Conservation (phyloP, 2,797 vertebrate genomes). For the Helicolenus hilgendorfi region DNA sequence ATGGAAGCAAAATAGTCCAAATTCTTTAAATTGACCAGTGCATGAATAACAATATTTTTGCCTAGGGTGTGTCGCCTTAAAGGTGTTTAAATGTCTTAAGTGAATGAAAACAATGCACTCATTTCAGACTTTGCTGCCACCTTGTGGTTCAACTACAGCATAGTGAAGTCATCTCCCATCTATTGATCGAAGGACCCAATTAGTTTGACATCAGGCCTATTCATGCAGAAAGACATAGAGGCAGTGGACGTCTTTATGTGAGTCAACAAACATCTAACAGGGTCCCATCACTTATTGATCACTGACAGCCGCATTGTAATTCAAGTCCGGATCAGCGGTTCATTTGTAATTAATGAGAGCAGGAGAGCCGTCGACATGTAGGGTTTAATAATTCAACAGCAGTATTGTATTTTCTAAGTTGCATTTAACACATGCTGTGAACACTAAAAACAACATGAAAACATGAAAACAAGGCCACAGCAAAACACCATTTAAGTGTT, state of each 20-base stretch:
- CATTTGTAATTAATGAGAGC: conserved; percentile 76
- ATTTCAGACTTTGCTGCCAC: conserved; percentile 67
- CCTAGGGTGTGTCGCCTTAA: not conserved
- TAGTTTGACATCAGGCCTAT: conserved; percentile 11
- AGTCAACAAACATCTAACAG: conserved; percentile 55
- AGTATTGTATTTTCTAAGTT: conserved; percentile 62
- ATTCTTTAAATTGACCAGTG: too few relatives aligned
- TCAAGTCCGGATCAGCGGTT: conserved; percentile 38
- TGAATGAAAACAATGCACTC: not conserved
- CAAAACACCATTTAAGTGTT: not conserved
- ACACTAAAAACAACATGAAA: not conserved
- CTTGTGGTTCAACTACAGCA: conserved; percentile 57
- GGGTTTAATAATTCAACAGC: conserved; percentile 75
- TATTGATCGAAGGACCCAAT: not conserved
- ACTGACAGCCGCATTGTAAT: conserved; percentile 18
- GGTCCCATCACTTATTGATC: conserved; percentile 71
- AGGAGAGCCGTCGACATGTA: conserved; percentile 32
- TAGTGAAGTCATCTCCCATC: not conserved
- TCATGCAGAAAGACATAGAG: conserved; percentile 9
- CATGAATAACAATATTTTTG: too few relatives aligned
- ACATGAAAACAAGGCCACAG: not conserved
- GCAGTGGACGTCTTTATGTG: conserved; percentile 20
- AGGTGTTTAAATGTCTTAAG: not conserved
- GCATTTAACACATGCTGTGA: conserved; percentile 53
- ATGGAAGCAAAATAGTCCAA: too few relatives aligned